phyloP scores from a whole-genome alignment of 2,113 vertebrate genomes.

The Ciconia boyciana region DNA sequence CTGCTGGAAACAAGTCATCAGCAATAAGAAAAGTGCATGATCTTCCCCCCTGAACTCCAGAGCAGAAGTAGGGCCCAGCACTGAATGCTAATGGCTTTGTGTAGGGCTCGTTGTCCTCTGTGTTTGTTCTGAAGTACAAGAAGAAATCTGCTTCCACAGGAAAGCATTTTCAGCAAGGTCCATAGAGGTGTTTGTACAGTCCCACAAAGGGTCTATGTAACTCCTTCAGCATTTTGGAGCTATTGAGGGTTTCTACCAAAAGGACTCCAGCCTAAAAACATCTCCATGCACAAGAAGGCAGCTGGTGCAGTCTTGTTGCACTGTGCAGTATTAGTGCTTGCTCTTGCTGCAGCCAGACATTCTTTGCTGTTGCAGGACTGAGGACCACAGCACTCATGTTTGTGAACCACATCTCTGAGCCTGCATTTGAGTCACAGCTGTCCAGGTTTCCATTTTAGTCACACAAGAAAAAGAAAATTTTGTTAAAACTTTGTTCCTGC shows the following conservation, averaged over 20 bases:
- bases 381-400: not conserved
- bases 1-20: not conserved
- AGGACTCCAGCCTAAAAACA: not conserved
- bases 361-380: not conserved
- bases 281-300: not conserved
- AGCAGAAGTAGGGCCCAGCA: not conserved
- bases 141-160: not conserved
- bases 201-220: not conserved
- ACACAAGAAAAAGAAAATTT: not conserved
- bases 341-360: not conserved
- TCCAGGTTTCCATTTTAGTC: not conserved
- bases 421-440: not conserved
- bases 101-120: not conserved
- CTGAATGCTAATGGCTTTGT: not conserved
- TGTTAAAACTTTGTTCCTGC: not conserved
- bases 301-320: accelerated
- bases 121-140: not conserved
- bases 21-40: not conserved
- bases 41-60: not conserved
- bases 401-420: not conserved
- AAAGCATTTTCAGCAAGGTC: not conserved
- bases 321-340: not conserved
- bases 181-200: not conserved
- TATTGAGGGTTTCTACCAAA: not conserved
- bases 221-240: not conserved